phyloP scores from a whole-genome alignment of 2,113 vertebrate species.

The Seriola quinqueradiata region DNA sequence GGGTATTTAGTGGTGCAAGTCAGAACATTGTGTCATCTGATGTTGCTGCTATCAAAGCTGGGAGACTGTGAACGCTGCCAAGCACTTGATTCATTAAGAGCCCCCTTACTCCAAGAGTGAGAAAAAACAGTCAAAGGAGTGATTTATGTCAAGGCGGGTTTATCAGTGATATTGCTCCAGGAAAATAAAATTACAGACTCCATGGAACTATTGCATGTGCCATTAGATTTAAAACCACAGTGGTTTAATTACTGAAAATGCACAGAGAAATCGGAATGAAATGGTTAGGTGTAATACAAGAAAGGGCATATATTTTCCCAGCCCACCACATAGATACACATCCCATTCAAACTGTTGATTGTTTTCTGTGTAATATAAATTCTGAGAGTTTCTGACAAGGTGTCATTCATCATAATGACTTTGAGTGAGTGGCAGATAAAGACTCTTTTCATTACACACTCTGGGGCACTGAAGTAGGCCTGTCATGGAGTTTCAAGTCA shows the following conservation, averaged over 20 bases:
- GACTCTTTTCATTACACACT: conserved; percentile 71
- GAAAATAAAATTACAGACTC: conserved; percentile 22
- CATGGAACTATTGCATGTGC: neutral
- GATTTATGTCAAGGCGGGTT: conserved; percentile 55
- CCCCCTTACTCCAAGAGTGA: conserved; percentile 10
- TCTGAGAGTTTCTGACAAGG: conserved; percentile 66
- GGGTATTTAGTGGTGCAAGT: conserved; percentile 44
- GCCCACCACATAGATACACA: conserved; percentile 11
- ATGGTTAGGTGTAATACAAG: neutral
- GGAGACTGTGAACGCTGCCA: conserved; percentile 33
- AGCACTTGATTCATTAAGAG: conserved; percentile 48
- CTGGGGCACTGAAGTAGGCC: conserved; percentile 71
- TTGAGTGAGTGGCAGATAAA: conserved; percentile 73
- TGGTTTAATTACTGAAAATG: conserved; percentile 16
- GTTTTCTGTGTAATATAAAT: conserved; percentile 67
- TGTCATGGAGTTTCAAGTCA: conserved; percentile 65
- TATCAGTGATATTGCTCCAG: conserved; percentile 24
- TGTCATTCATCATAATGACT: conserved; percentile 63
- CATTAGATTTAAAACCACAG: conserved; percentile 36
- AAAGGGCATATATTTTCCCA: conserved; percentile 14
- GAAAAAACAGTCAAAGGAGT: conserved; percentile 28
- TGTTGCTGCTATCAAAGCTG: conserved; percentile 46
- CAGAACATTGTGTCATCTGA: conserved; percentile 50
- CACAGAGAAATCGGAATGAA: neutral
- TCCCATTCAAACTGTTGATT: conserved; percentile 47